Evolutionary conservation across 2,888 invertebrate genomes (phyloP).

Genomic region (Sesia apiformis): DNA sequence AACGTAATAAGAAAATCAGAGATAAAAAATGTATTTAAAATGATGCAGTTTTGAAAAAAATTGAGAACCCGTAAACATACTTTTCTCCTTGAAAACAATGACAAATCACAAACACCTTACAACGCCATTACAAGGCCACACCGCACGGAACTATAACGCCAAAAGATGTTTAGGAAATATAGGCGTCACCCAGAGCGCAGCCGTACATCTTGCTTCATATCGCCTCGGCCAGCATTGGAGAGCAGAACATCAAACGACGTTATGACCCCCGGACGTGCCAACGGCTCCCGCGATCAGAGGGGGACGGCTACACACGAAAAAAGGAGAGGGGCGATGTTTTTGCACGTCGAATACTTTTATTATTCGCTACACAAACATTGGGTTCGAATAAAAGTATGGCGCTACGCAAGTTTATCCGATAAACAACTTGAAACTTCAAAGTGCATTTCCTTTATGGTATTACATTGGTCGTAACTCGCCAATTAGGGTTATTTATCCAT

Average conservation of each 20-base stretch:
- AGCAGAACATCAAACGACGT: conserved; percentile 73
- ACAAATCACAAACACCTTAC: no score
- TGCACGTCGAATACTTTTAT: conserved; percentile 54
- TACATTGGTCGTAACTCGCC: no score
- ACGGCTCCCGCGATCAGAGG: conserved; percentile 39
- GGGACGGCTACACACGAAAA: conserved; percentile 41
- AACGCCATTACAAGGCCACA: conserved; percentile 45
- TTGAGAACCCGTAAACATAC: no score
- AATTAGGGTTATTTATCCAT: no score
- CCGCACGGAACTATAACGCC: conserved; percentile 55
- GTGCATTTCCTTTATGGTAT: no score
- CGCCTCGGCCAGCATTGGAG: conserved; percentile 70
- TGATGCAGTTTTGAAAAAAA: no score
- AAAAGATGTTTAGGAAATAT: conserved; percentile 73
- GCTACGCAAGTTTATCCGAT: neutral
- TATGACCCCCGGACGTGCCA: conserved; percentile 71
- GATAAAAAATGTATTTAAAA: no score
- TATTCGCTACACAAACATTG: conserved; percentile 51
- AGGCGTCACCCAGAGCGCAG: conserved; percentile 73
- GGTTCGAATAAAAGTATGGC: conserved; percentile 27
- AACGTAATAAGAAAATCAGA: no score
- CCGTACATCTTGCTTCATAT: conserved; percentile 69
- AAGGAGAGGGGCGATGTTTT: conserved; percentile 44
- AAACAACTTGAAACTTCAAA: no score
- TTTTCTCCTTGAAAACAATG: no score